Evolutionary conservation across 2,797 vertebrate genomes (phyloP), one percentile per base, ranked within the genome.

Genomic region (Eospalax fontanierii): DNA sequence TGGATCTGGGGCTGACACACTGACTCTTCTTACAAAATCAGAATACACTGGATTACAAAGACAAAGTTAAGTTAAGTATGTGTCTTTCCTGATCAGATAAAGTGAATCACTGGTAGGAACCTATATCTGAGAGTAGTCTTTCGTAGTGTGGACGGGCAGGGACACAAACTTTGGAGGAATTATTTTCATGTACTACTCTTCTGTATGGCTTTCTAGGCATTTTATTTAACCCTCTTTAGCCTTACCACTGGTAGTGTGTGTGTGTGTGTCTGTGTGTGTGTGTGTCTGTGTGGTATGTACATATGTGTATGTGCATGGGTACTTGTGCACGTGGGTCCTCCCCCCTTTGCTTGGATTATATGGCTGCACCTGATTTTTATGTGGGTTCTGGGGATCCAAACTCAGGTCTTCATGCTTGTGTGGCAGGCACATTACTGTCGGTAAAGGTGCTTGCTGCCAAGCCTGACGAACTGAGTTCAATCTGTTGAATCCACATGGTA

Each of bases 31-130:
- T 26, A 92, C 38, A 86, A 87, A 93, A 74, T 40, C 76, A 91
- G 54, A 88, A 59, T 6, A 9, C 40, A 87, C 33, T 50, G 46
- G 46, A 59, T 61, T 75, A n/a, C 0, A 0, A 54, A 90, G 66
- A 74, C 68, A 95, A 78, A 46, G 35, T 71, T 66, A 22, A 43
- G 30, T 35, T 66, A 22, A 43, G 30, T 35, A 33, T 70, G 66
- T 59, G 75, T 46, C 92, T 90, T 95, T 76, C 54, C 54, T 83
- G 43, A n/a, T 22, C 57, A 87, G 78, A 75, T 71, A 86, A 93
- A 87, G 57, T 21, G 24, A 18, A 43, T 78, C 46, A 18, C 26
- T 90, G 43, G 66, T 38, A 18, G 46, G 26, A 46, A 65, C 33
- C 6, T 85, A 5, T 38, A 30, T 3, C 38, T 26, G 22, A 95